Conservation (phyloP, 1,140 invertebrate genomes). For the Zaprionus gabonicus region DNA sequence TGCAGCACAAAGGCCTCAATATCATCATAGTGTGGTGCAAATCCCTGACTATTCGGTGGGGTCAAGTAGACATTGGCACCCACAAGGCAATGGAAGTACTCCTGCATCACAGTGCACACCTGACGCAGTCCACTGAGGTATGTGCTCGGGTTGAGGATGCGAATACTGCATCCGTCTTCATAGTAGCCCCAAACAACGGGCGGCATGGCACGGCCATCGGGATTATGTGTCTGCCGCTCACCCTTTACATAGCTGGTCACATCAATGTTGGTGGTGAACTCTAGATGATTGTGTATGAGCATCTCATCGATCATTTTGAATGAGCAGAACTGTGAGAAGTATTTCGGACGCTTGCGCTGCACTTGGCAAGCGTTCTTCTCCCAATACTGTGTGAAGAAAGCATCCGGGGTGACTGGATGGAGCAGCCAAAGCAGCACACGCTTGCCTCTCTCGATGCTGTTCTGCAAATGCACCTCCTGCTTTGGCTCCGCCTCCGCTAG, state of each 20-base stretch:
- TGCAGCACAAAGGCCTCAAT: conserved; percentile 99
- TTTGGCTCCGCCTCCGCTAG: background rate
- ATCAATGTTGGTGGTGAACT: conserved; percentile 95
- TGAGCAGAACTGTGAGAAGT: conserved; percentile 91
- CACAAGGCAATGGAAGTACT: conserved; percentile 96
- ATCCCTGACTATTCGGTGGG: conserved; percentile 97
- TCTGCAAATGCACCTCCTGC: conserved; percentile 44
- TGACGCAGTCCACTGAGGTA: conserved; percentile 89
- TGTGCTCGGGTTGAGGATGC: conserved; percentile 97
- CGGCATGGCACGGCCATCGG: conserved; percentile 89
- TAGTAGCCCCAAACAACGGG: conserved; percentile 96
- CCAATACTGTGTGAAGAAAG: conserved; percentile 90
- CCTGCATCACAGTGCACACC: conserved; percentile 93
- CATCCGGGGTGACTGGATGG: conserved; percentile 87
- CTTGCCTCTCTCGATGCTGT: conserved; percentile 86
- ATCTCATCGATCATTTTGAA: conserved; percentile 91
- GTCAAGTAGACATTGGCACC: conserved; percentile 98
- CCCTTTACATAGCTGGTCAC: conserved; percentile 93
- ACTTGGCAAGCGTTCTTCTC: conserved; percentile 92
- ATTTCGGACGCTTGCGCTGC: conserved; percentile 87
- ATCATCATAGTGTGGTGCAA: conserved; percentile 99
- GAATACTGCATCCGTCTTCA: conserved; percentile 94
- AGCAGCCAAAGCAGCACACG: conserved; percentile 90
- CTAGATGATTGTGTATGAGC: conserved; percentile 90
- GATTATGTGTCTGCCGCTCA: conserved; percentile 93